Conservation (phyloP, 2,113 vertebrate species). For the Hydrochoerus hydrochaeris region DNA sequence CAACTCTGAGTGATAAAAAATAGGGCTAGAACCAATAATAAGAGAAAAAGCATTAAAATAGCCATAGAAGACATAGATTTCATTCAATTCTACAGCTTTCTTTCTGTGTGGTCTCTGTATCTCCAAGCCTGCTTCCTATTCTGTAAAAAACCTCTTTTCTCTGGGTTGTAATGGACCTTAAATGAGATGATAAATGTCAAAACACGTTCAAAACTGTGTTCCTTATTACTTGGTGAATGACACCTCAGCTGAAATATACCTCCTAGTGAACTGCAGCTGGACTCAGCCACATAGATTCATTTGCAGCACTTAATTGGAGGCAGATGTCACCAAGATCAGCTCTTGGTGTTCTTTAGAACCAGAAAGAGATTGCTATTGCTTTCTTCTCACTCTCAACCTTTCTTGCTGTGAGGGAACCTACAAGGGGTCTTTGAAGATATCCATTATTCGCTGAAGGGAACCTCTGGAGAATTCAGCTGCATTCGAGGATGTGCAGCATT, state of each 20-base stretch:
- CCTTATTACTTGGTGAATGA: constrained; percentile 67
- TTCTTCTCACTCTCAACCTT: constrained; percentile 16
- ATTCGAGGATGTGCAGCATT: background rate
- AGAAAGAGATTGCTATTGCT: background rate
- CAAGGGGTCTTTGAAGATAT: background rate
- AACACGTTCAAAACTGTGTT: constrained; percentile 60
- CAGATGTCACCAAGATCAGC: constrained; percentile 57
- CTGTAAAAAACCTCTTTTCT: constrained; percentile 30
- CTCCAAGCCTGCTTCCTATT: constrained; percentile 52
- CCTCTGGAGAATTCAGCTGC: constrained; percentile 13
- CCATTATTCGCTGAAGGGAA: background rate
- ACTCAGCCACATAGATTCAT: background rate
- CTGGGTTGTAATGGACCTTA: constrained; percentile 64
- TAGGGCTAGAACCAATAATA: background rate
- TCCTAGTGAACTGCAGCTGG: constrained; percentile 49
- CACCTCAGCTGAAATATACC: constrained; percentile 58
- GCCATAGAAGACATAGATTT: background rate
- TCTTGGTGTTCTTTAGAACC: constrained; percentile 11
- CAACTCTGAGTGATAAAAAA: background rate
- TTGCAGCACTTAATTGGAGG: constrained; percentile 38
- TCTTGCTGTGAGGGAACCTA: background rate
- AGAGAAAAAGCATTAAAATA: background rate
- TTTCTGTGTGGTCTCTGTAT: constrained; percentile 48
- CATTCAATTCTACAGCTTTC: background rate
- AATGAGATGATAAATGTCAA: constrained; percentile 75